Base-by-base conservation (phyloP, 2,888 invertebrate species). In the Tachina grossa region DNA sequence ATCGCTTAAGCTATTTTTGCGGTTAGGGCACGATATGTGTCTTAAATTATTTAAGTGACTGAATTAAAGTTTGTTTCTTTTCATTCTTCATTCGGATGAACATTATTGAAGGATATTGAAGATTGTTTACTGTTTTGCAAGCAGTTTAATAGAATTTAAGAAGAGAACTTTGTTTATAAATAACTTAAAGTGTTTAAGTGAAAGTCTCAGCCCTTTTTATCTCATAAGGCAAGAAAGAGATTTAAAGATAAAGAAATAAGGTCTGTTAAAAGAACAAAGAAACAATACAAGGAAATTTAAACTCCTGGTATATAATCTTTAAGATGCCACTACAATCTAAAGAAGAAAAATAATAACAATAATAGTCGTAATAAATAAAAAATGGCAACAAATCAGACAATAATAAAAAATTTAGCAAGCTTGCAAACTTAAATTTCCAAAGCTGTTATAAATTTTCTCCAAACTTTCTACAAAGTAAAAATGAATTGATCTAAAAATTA, bases 381-480 rank as follows among this genome's bases (percentile, higher is more conserved):
- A 53, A 47, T 43, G 39, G 13, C 66, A 66, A 53, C 19, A 31
- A 31, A 31, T 5, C 31, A 31, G 51, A 41, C 31, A 43, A 65
- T 22, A 16, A 68, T 59, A 78, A 11, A 69, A 69, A 61, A 9
- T 43, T 65, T 79, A 19, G 65, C 65, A 39, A 65, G 4, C 49
- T 65, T 72, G 63, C 55, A 65, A 65, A 13, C 79, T 47, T 65
- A 65, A 79, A 51, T 63, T 76, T 55, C 43, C 4, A 43, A 71
- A 61, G 71, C 45, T 72, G 14, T 57, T 61, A 57, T 47, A 79
- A 79, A 72, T 79, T 63, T 45, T 39, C 6, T 19, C 14, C 9
- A 65, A 79, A 71, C 65, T 31, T 39, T 16, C 39, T 65, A 57
- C 22, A 65, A 55, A 53, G 47, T 9, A 61, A n/a, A 49, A n/a